Percentiles rank a stretch among this genome's conserved stretches.
phyloP scores from a whole-genome alignment of 2,113 vertebrate species.

The Loxodonta africana region DNA sequence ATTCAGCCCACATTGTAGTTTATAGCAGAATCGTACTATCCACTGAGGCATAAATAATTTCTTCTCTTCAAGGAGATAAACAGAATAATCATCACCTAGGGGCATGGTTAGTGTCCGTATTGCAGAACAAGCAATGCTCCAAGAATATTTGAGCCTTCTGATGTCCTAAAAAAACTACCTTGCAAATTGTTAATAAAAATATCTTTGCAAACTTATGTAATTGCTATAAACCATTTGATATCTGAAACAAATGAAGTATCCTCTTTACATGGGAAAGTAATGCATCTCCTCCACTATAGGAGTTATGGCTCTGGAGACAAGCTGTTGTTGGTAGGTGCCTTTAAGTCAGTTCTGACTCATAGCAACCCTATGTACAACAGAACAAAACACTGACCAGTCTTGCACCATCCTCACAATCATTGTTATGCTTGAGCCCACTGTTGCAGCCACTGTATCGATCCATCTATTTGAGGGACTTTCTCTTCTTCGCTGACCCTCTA shows the following conservation, averaged over 20 bases:
- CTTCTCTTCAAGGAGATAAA: slow-evolving; percentile 31
- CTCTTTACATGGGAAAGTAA: slow-evolving; percentile 8
- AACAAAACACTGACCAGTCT: too few relatives aligned
- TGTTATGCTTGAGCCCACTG: too few relatives aligned
- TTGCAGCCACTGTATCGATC: too few relatives aligned
- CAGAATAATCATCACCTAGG: background rate
- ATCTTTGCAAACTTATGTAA: slow-evolving; percentile 1
- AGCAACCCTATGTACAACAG: too few relatives aligned
- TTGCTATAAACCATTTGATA: slow-evolving; percentile 26
- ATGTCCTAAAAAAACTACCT: background rate
- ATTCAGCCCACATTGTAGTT: background rate
- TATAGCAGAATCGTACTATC: background rate
- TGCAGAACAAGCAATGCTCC: background rate
- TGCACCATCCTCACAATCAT: too few relatives aligned
- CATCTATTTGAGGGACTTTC: too few relatives aligned
- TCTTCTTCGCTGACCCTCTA: too few relatives aligned
- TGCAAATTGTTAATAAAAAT: slow-evolving; percentile 27
- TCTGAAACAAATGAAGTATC: background rate
- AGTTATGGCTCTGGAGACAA: slow-evolving; percentile 3
- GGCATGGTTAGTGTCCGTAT: background rate
- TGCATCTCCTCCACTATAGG: background rate
- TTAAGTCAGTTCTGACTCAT: too few relatives aligned
- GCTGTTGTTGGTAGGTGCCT: too few relatives aligned
- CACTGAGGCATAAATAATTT: background rate
- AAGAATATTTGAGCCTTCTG: background rate